Evolutionary conservation across 2,113 vertebrate genomes (phyloP).

Genomic region (Brienomyrus longianalis): DNA sequence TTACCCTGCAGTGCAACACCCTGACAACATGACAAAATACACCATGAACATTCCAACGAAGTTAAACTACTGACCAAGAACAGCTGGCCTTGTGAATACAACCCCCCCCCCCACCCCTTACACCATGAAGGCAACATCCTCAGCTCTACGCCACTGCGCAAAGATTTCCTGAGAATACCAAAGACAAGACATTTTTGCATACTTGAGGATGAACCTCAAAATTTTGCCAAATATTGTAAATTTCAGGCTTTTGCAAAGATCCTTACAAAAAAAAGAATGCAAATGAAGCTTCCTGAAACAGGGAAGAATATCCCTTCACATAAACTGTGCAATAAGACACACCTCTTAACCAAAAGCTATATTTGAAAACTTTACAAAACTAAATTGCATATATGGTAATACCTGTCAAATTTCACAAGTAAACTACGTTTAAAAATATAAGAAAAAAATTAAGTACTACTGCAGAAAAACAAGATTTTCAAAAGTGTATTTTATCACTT

Average conservation of each 20-base stretch:
- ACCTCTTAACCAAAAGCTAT: not conserved
- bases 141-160: conserved; percentile 15
- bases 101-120: not conserved
- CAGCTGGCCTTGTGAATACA: conserved; percentile 26
- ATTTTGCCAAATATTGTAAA: not conserved
- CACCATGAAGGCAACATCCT: not conserved
- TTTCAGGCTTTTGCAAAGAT: not conserved
- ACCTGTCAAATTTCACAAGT: not conserved
- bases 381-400: conserved; percentile 10
- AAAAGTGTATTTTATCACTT: not conserved
- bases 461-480: not conserved
- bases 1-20: conserved; percentile 27
- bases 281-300: not conserved
- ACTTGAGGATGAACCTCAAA: not conserved
- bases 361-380: conserved; percentile 17
- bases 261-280: conserved; percentile 4
- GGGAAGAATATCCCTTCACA: not conserved
- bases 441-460: not conserved
- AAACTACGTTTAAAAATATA: not conserved
- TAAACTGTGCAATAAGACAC: conserved; percentile 1
- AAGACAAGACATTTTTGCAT: conserved; percentile 15
- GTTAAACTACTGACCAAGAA: conserved; percentile 18
- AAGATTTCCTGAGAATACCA: conserved; percentile 31
- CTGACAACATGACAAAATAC: conserved; percentile 30
- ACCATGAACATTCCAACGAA: conserved; percentile 44